phyloP scores from a whole-genome alignment of 2,888 invertebrate species.

The Euplagia quadripunctaria region DNA sequence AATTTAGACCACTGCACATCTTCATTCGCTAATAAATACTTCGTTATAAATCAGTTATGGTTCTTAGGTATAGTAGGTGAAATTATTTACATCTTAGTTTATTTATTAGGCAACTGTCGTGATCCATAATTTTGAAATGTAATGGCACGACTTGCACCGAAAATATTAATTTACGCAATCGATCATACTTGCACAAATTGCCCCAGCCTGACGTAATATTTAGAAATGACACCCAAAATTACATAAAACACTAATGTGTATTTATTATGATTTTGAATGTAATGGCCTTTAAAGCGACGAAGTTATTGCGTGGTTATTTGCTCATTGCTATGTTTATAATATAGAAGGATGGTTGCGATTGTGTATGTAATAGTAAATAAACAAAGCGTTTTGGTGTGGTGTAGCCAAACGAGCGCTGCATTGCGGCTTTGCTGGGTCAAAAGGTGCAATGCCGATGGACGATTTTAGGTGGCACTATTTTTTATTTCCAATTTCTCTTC shows the following conservation, averaged over 20 bases:
- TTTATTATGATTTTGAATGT: not conserved
- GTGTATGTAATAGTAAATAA: slow-evolving; percentile 71
- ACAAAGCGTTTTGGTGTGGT: slow-evolving; percentile 69
- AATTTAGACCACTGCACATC: slow-evolving; percentile 38
- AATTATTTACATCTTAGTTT: slow-evolving; percentile 25
- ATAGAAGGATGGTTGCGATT: slow-evolving; percentile 59
- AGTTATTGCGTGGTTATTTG: slow-evolving; percentile 27
- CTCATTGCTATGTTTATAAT: slow-evolving; percentile 33
- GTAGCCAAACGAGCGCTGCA: slow-evolving; percentile 72
- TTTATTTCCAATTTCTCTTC: slow-evolving; percentile 29
- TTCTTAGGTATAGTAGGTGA: slow-evolving; percentile 5
- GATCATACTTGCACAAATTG: slow-evolving; percentile 38
- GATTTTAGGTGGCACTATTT: slow-evolving; percentile 62
- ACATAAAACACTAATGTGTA: slow-evolving; percentile 20
- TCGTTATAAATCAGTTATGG: slow-evolving; percentile 24
- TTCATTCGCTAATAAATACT: slow-evolving; percentile 24
- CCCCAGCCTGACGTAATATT: slow-evolving; percentile 32
- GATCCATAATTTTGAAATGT: slow-evolving; percentile 68
- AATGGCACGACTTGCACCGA: slow-evolving; percentile 45
- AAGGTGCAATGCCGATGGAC: slow-evolving; percentile 74
- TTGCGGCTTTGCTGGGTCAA: slow-evolving; percentile 75
- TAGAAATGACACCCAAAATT: slow-evolving; percentile 26
- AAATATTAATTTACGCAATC: slow-evolving; percentile 63
- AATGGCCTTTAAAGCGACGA: not conserved
- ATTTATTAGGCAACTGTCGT: slow-evolving; percentile 28